A percentile compares a stretch with the other conserved stretches of the same genome.
Conservation (phyloP, 2,888 invertebrate species). For the Apocheima hispidaria region DNA sequence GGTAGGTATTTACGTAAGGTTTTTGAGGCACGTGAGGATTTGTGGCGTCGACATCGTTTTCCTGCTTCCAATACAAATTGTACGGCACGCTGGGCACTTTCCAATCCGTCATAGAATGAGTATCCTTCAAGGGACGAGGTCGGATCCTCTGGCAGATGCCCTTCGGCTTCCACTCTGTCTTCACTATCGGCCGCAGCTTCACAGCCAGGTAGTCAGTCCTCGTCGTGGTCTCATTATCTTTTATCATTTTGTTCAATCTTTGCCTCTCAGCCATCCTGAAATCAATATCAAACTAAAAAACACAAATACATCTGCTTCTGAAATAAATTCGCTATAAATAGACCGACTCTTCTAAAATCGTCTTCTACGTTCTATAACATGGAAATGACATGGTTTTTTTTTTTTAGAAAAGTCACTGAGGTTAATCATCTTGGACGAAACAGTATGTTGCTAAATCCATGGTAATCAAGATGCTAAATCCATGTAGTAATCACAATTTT, state of each 20-base stretch:
- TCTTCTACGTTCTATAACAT: too few relatives aligned
- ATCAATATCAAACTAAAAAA: constrained; percentile 1
- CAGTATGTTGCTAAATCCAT: too few relatives aligned
- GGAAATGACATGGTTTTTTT: too few relatives aligned
- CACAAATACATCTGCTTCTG: background rate
- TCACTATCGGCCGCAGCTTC: constrained; percentile 31
- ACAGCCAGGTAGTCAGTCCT: constrained; percentile 46
- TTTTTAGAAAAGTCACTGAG: background rate
- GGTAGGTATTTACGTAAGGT: constrained; percentile 10
- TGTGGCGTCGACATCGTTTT: background rate
- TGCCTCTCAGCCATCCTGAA: background rate
- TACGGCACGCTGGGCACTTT: constrained; percentile 48
- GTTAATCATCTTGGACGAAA: too few relatives aligned
- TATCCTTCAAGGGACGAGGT: constrained; percentile 48
- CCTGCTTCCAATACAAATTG: constrained; percentile 43
- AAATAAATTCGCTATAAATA: constrained; percentile 11
- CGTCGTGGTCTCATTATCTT: constrained; percentile 51
- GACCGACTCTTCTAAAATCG: constrained; percentile 1
- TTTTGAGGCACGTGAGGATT: constrained; percentile 7
- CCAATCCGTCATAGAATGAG: constrained; percentile 54
- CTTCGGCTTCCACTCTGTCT: constrained; percentile 47
- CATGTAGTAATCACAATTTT: too few relatives aligned
- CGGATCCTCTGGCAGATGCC: constrained; percentile 28
- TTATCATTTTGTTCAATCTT: constrained; percentile 43
- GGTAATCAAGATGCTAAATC: too few relatives aligned